Percentiles rank a stretch among this genome's conserved stretches.
These are phyloP conservation scores for Dendroctonus valens DNA, from an alignment of 1,140 invertebrate genomes.

Conservation along the genomic window DNA sequence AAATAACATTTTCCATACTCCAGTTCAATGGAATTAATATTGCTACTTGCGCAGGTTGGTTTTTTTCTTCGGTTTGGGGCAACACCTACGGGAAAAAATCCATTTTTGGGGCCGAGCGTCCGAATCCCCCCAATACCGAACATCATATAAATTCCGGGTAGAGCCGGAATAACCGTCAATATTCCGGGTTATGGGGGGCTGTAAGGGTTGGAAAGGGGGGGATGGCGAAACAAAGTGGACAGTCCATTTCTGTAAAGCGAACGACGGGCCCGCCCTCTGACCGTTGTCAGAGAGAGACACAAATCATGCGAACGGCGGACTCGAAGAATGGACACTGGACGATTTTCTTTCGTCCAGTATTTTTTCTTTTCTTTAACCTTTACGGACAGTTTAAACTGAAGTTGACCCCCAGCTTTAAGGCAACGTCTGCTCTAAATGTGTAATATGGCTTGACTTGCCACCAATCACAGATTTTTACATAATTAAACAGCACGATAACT, in stretches of 20 bases:
- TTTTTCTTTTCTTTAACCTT: too few species aligned
- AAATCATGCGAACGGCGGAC: constrained; percentile 20
- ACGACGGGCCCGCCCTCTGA: constrained; percentile 32
- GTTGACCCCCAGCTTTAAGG: too few species aligned
- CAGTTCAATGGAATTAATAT: too few species aligned
- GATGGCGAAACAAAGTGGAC: constrained; percentile 39
- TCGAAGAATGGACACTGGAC: constrained; percentile 5
- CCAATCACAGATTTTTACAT: too few species aligned
- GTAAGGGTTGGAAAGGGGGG: not conserved
- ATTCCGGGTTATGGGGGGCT: constrained; percentile 35
- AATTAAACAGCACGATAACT: too few species aligned
- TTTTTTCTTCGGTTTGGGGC: too few species aligned
- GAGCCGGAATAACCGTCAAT: constrained; percentile 40
- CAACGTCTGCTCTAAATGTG: too few species aligned
- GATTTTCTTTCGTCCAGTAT: not conserved
- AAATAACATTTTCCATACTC: too few species aligned
- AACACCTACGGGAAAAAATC: too few species aligned
- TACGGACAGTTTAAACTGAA: too few species aligned
- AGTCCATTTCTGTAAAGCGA: constrained; percentile 41
- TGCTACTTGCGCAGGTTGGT: too few species aligned
- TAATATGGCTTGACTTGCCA: too few species aligned
- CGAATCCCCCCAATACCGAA: constrained; percentile 41
- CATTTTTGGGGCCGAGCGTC: not conserved
- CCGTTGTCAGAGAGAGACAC: constrained; percentile 26
- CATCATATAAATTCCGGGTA: constrained; percentile 47